These are phyloP conservation scores for Crenuchus spilurus DNA, from an alignment of 2,797 vertebrate genomes.

Conservation along the genomic window DNA sequence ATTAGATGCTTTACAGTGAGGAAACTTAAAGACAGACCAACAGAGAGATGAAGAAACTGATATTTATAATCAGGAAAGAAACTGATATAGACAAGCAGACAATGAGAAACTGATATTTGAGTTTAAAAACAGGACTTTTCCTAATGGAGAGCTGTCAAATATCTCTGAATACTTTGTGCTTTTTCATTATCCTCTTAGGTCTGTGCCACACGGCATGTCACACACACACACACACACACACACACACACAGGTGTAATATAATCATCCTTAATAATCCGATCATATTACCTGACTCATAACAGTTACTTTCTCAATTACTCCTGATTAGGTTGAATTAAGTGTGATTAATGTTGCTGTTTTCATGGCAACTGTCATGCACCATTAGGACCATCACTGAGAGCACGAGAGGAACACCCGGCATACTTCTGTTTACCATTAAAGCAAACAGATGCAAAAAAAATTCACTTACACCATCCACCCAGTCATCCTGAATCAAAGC, in stretches of 20 bases:
- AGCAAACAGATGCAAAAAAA: background rate
- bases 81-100: no score
- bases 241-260: background rate
- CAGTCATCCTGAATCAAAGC: background rate
- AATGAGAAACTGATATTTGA: no score
- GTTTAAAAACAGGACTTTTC: no score
- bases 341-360: conserved; percentile 28
- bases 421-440: background rate
- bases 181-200: background rate
- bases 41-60: no score
- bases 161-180: no score
- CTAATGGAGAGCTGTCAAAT: no score
- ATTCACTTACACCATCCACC: background rate
- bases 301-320: conserved; percentile 28
- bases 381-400: background rate
- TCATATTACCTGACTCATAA: conserved; percentile 22
- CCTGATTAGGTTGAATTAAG: conserved; percentile 32
- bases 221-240: background rate
- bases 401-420: background rate
- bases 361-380: conserved; percentile 12
- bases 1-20: no score
- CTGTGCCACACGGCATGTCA: background rate
- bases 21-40: no score
- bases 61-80: no score
- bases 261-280: conserved; percentile 20